Conservation (phyloP, 64 coral and sea anemone species). For the Catalaphyllia jardinei region DNA sequence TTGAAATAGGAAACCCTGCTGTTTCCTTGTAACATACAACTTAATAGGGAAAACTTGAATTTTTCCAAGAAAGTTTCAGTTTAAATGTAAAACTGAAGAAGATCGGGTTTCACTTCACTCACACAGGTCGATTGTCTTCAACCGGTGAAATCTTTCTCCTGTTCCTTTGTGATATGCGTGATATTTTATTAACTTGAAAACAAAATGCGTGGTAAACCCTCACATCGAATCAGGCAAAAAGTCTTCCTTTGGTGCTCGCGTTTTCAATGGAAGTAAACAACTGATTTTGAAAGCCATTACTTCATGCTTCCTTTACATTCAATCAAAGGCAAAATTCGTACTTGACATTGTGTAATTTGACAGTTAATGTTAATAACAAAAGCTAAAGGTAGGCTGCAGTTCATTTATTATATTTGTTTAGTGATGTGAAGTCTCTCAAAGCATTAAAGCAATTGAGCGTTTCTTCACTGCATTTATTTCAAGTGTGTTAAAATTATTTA, state of each 20-base stretch:
- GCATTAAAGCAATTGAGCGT: constrained; percentile 9
- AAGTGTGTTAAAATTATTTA: neutral
- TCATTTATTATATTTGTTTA: constrained; percentile 54
- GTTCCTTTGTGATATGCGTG: neutral
- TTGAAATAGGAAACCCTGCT: no score
- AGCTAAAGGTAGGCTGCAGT: constrained; percentile 1
- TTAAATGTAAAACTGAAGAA: neutral
- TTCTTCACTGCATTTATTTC: neutral
- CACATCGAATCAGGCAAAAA: neutral
- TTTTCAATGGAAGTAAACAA: neutral
- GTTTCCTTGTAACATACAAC: neutral
- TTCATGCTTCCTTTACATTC: constrained; percentile 9
- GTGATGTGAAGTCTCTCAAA: constrained; percentile 40
- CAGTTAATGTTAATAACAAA: constrained; percentile 38
- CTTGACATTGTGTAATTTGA: constrained; percentile 36
- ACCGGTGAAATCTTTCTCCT: neutral
- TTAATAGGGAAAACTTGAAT: constrained; percentile 19
- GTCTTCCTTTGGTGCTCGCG: neutral
- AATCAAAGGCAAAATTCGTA: constrained; percentile 22
- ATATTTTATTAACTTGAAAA: neutral
- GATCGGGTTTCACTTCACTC: neutral
- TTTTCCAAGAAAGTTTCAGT: constrained; percentile 11
- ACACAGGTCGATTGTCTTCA: neutral
- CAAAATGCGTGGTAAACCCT: neutral
- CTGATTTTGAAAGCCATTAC: constrained; percentile 27